Base-by-base conservation (phyloP, 2,797 vertebrate species). In the Oreonectes daqikongensis region DNA sequence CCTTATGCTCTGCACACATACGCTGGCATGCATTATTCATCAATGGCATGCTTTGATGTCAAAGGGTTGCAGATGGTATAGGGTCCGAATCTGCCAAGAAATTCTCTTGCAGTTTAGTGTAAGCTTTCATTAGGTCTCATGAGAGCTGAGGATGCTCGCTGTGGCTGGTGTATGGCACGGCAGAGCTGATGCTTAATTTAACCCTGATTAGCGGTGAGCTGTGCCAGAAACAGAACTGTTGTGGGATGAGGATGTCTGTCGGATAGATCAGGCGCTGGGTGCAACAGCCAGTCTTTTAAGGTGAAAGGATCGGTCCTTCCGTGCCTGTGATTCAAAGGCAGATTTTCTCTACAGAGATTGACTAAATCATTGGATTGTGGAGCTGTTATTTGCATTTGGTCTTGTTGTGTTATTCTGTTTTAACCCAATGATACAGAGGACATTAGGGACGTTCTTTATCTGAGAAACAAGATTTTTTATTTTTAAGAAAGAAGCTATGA, bases 31-130 rank as follows among this genome's bases (percentile, higher is more conserved):
- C 57, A 79, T 83, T 76, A 81, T 83, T 80, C 76, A 84, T 77
- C 30, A 44, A 4, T 55, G 65, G 44, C 68, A 22, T 60, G 70
- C 80, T 84, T 85, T 87, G 81, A 85, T 82, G 79, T 83, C 18
- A 12, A 61, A 78, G 63, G 72, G 75, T 38, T 85, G 78, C 84
- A 81, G 79, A 82, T 84, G 84, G 82, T 70, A 71, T 32, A 68
- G 12, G 65, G 63, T 84, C 68, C 17, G 66, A 81, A 82, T 84
- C 79, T 65, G 69, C 52, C 73, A 71, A 71, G 69, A 59, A 75
- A 73, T 52, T 71, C 61, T 52, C 30, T n/a, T 26, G 30, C 65
- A 77, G 84, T 50, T 72, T 63, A 78, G 81, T 83, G 79, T 67
- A 22, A 71, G 61, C 61, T 77, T 83, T 63, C 55, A 73, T 28